Percentiles rank a stretch among this genome's conserved stretches.
These are phyloP conservation scores for Alligator mississippiensis DNA, from an alignment of 2,113 vertebrate genomes.

Conservation along the genomic window DNA sequence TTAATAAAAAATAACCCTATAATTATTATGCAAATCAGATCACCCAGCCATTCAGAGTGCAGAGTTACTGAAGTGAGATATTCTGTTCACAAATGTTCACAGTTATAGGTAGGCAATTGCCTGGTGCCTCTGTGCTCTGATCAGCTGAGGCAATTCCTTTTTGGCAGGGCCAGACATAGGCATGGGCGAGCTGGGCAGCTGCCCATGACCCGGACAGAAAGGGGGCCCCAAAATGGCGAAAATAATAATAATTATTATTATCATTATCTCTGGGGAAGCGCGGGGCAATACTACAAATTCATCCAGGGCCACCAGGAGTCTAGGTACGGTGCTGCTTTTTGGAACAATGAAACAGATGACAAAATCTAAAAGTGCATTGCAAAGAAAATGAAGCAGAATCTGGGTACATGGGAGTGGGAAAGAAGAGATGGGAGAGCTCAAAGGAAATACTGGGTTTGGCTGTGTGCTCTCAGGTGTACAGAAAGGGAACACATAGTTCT, in stretches of 20 bases:
- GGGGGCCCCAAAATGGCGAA: no score
- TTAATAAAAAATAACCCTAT: background rate
- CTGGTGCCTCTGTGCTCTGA: background rate
- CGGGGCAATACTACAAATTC: no score
- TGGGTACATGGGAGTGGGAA: background rate
- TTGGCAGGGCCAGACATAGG: background rate
- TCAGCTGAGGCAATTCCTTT: background rate
- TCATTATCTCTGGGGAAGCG: no score
- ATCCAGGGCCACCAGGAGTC: no score
- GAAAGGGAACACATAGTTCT: background rate
- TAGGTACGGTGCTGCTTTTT: no score
- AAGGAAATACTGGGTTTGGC: background rate
- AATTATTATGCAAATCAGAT: background rate
- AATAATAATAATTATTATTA: no score
- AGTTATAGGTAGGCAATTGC: background rate
- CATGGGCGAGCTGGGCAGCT: no score
- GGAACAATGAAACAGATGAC: background rate
- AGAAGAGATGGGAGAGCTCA: background rate
- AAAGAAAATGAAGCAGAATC: background rate
- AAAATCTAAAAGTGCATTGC: background rate
- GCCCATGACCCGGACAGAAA: no score
- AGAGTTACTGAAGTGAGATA: background rate
- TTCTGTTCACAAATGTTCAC: no score
- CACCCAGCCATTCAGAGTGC: background rate
- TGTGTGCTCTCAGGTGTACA: background rate